Evolutionary conservation across 1,140 invertebrate genomes (phyloP).

Genomic region (Hetaerina americana): DNA sequence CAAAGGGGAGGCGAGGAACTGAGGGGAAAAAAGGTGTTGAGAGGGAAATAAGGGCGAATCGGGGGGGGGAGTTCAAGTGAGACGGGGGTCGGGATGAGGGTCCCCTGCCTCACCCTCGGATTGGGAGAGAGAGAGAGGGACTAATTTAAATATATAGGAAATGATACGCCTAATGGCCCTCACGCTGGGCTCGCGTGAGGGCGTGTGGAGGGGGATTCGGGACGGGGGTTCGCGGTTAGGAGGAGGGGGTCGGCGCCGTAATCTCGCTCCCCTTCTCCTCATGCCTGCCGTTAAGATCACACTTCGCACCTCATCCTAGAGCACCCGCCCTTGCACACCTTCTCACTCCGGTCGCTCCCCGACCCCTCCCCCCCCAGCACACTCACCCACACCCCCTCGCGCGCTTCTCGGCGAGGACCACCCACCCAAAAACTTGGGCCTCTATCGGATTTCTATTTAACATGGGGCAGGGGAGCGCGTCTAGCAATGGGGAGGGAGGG

Average conservation of each 20-base stretch:
- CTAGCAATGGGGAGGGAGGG: conserved; percentile 3
- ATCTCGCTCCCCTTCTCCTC: conserved; percentile 7
- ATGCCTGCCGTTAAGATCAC: background rate
- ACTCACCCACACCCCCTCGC: too few relatives aligned
- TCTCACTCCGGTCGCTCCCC: too few relatives aligned
- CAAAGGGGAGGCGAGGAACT: too few relatives aligned
- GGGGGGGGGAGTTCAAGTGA: background rate
- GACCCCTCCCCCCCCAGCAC: conserved; percentile 9
- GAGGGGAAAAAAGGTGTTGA: too few relatives aligned
- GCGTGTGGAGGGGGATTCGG: too few relatives aligned
- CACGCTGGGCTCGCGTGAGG: background rate
- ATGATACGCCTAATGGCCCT: conserved; percentile 7
- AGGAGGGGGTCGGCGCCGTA: too few relatives aligned
- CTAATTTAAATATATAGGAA: conserved; percentile 9
- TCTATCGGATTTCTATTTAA: conserved; percentile 11
- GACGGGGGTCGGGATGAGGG: background rate
- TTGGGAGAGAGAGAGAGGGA: too few relatives aligned
- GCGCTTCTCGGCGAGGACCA: background rate
- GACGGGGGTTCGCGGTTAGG: too few relatives aligned
- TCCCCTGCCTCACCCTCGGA: too few relatives aligned
- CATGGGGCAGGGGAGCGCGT: conserved; percentile 8
- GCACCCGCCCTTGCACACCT: too few relatives aligned
- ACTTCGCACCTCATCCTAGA: background rate
- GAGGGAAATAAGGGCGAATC: too few relatives aligned
- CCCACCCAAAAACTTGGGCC: background rate